These are phyloP conservation scores for Drosophila nebulosa DNA, from an alignment of 1,140 invertebrate genomes.

Conservation along the genomic window DNA sequence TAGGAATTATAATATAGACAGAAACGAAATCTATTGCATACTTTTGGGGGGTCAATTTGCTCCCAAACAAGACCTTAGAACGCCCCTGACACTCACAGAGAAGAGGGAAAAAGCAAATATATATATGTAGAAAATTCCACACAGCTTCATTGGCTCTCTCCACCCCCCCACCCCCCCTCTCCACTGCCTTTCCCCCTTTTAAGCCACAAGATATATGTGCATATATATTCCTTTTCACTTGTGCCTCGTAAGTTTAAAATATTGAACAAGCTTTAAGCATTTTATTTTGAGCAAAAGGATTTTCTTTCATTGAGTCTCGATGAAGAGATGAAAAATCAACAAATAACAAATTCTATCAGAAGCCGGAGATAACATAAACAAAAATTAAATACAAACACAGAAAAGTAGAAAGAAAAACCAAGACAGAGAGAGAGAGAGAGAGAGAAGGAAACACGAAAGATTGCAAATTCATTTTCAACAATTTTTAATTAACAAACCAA, in stretches of 20 bases:
- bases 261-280: constrained; percentile 9
- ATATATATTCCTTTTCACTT: background rate
- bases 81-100: background rate
- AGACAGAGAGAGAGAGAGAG: no score
- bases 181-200: no score
- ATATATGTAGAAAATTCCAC: background rate
- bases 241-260: constrained; percentile 4
- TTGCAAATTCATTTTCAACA: constrained; percentile 39
- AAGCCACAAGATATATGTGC: background rate
- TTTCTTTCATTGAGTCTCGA: constrained; percentile 3
- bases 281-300: constrained; percentile 4
- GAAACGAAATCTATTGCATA: no score
- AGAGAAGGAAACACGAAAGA: no score
- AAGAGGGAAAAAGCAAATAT: background rate
- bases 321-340: constrained; percentile 32
- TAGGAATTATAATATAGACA: no score
- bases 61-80: no score
- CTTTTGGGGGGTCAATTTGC: no score
- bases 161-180: no score
- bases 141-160: background rate
- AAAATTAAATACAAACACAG: background rate
- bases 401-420: constrained; percentile 33
- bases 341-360: constrained; percentile 13
- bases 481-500: constrained; percentile 78
- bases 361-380: background rate